Evolutionary conservation across 2,797 vertebrate genomes (phyloP), one percentile per base, ranked within the genome.

Genomic region (Microcaecilia unicolor): DNA sequence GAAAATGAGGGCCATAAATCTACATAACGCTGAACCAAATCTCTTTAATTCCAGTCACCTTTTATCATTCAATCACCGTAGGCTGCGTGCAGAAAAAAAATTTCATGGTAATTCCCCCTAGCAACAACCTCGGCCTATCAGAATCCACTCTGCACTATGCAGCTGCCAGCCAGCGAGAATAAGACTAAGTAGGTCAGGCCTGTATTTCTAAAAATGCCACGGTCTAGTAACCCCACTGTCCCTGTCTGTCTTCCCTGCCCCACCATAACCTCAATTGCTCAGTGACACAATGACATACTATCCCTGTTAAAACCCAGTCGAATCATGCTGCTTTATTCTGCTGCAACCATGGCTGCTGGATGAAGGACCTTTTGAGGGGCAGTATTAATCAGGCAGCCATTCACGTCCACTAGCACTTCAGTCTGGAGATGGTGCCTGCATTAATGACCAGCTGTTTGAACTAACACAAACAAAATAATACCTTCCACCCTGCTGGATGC

Each of bases 111-210:
- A 78, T 80, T 84, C 70, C 71, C 77, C 82, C 72, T 86, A 86
- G 85, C 83, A 88, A 89, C 85, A 83, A 74, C 48, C 40, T 31
- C 59, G 74, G 77, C 83, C 81, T 78, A 83, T 85, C 74, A 59
- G 60, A 53, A 57, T 40, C 43, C 60, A 49, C 53, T 42, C 49
- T 35, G 59, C 67, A 37, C 49, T 67, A 47, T 53, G 73, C 78
- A 74, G 76, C 78, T 78, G 72, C 74, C 72, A 81, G 78, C 65
- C 65, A 56, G 63, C 58, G n/a, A 78, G 76, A 78, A 74, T 65
- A 72, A 68, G 64, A 72, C 76, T 77, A 92, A 90, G 78, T 92
- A 90, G 87, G 88, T 90, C 86, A 92, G 78, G 62, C 68, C 82
- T 79, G 81, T 78, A 81, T 88, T 85, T 83, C 81, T 86, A 88